Evolutionary conservation across 2,888 invertebrate species (phyloP), one percentile per base, ranked within the genome.

Genomic region (Acrobasis suavella): DNA sequence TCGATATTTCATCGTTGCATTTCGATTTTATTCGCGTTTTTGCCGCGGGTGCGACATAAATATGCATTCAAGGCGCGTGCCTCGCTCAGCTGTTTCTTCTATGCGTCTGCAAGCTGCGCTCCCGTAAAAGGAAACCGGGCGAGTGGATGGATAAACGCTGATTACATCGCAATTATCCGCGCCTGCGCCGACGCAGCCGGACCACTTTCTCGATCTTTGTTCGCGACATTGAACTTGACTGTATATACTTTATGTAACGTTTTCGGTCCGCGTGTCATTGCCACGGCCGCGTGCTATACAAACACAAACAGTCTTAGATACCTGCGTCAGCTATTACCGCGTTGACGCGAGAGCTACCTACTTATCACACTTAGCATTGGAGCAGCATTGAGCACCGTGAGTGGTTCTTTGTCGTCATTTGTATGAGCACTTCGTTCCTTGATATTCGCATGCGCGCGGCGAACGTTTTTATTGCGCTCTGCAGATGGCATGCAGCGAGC

Each of bases 171-270:
- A 89, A 91, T 91, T 90, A 90, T 88, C 83, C 83, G 83, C 72
- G 78, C 82, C 80, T 77, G 79, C 73, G 72, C 78, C 82, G 80
- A 81, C 85, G 81, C 82, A 82, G 83, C 82, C 76, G 81, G 81
- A 85, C 85, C 89, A 91, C 91, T 91, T 91, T 91, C 91, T 85
- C 89, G 86, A 86, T 89, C 88, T 89, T 88, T 86, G 89, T 88
- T 86, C 84, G 80, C 82, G 91, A 85, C 90, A 91, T 89, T 91
- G 91, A 91, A 90, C 91, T 85, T 85, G 82, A 77, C 70, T 55
- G 72, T 70, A 72, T 22, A 68, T 65, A 73, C 66, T 81, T 89
- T 88, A 87, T 86, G 86, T 87, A 87, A 86, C 75, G 68, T 80
- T 84, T 82, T 85, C 83, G 83, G 84, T 73, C 81, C 74, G 76